Percentiles rank a stretch among this genome's conserved stretches.
Evolutionary conservation across 2,113 vertebrate species (phyloP).

Genomic region (Leptobrachium leishanense): DNA sequence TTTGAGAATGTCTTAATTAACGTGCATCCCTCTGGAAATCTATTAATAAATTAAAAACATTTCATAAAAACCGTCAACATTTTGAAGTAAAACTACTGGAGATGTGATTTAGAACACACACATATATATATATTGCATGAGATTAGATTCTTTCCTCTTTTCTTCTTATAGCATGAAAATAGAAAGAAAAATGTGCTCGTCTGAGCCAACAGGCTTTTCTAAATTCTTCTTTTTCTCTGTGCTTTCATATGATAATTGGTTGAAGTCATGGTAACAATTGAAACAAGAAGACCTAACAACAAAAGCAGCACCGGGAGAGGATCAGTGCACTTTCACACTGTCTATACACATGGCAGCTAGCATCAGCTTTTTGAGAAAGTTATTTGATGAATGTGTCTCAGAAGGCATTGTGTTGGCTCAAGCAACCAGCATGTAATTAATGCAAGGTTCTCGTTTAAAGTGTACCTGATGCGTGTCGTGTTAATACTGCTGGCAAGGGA

Average conservation of each 20-base stretch:
- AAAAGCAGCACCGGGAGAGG: conserved; percentile 70
- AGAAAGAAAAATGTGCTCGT: conserved; percentile 62
- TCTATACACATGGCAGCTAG: conserved; percentile 58
- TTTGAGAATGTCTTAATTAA: too few species aligned
- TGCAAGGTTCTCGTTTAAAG: conserved; percentile 46
- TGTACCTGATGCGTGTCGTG: conserved; percentile 24
- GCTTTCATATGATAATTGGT: conserved; percentile 80
- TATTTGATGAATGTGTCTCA: conserved; percentile 61
- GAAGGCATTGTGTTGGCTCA: conserved; percentile 56
- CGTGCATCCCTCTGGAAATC: too few species aligned
- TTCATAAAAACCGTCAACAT: conserved; percentile 3
- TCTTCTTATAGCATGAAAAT: conserved; percentile 59
- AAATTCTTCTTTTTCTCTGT: conserved; percentile 48
- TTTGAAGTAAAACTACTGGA: conserved; percentile 2
- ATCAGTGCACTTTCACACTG: conserved; percentile 59
- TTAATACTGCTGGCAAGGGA: conserved; percentile 5
- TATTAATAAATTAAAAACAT: too few species aligned
- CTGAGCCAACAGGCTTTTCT: conserved; percentile 70
- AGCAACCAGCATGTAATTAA: conserved; percentile 53
- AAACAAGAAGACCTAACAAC: conserved; percentile 68
- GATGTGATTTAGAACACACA: conserved; percentile 40
- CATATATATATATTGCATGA: too few species aligned
- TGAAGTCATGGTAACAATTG: conserved; percentile 79
- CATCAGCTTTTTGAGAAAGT: conserved; percentile 59
- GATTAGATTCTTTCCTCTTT: conserved; percentile 34